Percentiles rank a stretch among this genome's conserved stretches.
Conservation (phyloP, 2,113 vertebrate genomes). For the Otis tarda region DNA sequence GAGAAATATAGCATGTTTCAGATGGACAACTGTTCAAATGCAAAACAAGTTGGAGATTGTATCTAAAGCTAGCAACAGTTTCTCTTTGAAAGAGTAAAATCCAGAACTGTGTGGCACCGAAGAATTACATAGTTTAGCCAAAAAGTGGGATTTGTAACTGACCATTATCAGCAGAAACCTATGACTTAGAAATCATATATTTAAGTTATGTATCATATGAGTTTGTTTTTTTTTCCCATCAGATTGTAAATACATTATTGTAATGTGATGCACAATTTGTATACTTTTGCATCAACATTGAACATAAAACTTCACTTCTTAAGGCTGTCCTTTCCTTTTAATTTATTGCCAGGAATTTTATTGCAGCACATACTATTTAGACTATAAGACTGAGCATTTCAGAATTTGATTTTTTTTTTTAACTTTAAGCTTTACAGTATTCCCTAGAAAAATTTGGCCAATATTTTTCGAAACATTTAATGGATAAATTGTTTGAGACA, state of each 20-base stretch:
- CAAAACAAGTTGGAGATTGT: not conserved
- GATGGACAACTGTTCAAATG: not conserved
- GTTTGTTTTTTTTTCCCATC: not conserved
- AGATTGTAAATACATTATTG: not conserved
- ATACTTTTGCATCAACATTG: not conserved
- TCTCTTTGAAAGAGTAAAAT: not conserved
- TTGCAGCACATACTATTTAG: not conserved
- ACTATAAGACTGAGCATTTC: not conserved
- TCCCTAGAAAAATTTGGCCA: not conserved
- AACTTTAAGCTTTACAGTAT: not conserved
- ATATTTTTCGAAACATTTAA: not conserved
- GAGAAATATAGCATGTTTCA: not conserved
- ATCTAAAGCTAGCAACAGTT: not conserved
- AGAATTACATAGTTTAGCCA: not conserved
- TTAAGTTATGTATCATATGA: not conserved
- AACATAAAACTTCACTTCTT: not conserved
- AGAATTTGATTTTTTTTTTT: not conserved
- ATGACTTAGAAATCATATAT: not conserved
- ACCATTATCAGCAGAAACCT: not conserved
- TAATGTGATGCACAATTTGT: not conserved
- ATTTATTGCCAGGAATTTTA: not conserved
- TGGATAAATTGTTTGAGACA: not conserved
- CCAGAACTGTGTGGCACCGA: rapidly evolving
- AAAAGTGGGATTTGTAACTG: not conserved
- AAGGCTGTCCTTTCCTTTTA: not conserved